phyloP scores from a whole-genome alignment of 1,140 invertebrate species.

The Nixonia krombeini region DNA sequence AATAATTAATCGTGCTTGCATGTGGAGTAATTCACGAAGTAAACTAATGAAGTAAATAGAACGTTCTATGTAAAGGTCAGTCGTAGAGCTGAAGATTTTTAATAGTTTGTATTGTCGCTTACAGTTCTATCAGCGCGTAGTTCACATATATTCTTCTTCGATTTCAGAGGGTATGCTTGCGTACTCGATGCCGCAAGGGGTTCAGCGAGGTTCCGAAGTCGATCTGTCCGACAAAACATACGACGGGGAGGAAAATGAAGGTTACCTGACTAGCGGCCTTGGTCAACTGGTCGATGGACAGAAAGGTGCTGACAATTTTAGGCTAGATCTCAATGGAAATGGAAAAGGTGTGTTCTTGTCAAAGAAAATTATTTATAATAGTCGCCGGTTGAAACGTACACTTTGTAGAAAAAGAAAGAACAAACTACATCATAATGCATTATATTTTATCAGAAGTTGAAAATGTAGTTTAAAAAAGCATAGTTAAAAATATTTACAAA shows the following conservation, averaged over 20 bases:
- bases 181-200: constrained; percentile 87
- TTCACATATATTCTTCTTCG: constrained; percentile 27
- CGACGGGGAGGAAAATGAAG: constrained; percentile 80
- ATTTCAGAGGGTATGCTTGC: constrained; percentile 82
- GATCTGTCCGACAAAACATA: constrained; percentile 87
- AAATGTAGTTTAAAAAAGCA: no score
- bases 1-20: no score
- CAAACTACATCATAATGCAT: no score
- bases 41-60: background rate
- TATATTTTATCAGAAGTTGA: no score
- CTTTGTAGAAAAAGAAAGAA: no score
- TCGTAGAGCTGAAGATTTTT: no score
- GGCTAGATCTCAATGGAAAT: constrained; percentile 77
- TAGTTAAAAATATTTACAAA: no score
- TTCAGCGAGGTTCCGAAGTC: constrained; percentile 77
- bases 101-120: no score
- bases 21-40: no score
- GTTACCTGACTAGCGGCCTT: constrained; percentile 82
- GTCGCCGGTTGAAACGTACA: background rate
- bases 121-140: constrained; percentile 4
- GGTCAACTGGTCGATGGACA: constrained; percentile 94
- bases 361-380: constrained; percentile 25
- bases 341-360: constrained; percentile 76
- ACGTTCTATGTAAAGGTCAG: background rate
- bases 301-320: constrained; percentile 85